Percentiles rank a stretch among this genome's conserved stretches.
phyloP scores from a whole-genome alignment of 2,888 invertebrate genomes.

The Criorhina ranunculi region DNA sequence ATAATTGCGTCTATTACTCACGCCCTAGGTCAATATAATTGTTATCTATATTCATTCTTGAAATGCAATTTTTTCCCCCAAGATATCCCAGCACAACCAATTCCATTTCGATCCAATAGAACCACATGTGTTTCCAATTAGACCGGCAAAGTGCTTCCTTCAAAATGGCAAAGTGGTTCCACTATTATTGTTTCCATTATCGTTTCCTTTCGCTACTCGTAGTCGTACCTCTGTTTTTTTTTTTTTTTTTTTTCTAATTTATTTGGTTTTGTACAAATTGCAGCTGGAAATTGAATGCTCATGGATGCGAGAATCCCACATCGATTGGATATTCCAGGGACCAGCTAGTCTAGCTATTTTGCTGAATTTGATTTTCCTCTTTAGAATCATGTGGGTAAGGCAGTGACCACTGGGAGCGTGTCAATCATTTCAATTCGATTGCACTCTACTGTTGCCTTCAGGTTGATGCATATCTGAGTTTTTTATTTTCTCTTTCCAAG shows the following conservation, averaged over 20 bases:
- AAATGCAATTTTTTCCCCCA: background rate
- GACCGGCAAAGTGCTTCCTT: slow-evolving; percentile 3
- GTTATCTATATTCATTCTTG: slow-evolving; percentile 19
- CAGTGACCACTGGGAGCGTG: background rate
- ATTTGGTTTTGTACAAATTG: slow-evolving; percentile 41
- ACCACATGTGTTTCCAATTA: background rate
- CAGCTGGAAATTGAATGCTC: slow-evolving; percentile 87
- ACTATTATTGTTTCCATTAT: slow-evolving; percentile 39
- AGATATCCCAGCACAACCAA: background rate
- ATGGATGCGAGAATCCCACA: slow-evolving; percentile 92
- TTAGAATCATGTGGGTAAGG: slow-evolving; percentile 95
- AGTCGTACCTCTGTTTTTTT: background rate
- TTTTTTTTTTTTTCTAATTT: slow-evolving; percentile 29
- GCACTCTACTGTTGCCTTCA: slow-evolving; percentile 13
- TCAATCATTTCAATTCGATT: slow-evolving; percentile 20
- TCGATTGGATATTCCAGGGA: slow-evolving; percentile 95
- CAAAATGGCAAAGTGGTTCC: slow-evolving; percentile 42
- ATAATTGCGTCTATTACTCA: slow-evolving; percentile 25
- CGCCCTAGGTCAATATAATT: slow-evolving; percentile 14
- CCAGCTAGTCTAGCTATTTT: slow-evolving; percentile 92
- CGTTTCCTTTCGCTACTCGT: slow-evolving; percentile 11
- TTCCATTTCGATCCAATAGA: slow-evolving; percentile 4
- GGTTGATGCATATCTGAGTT: background rate
- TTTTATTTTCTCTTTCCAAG: slow-evolving; percentile 84
- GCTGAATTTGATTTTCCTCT: slow-evolving; percentile 92